Conservation (phyloP, 1,140 invertebrate species). For the Sitobion miscanthi region DNA sequence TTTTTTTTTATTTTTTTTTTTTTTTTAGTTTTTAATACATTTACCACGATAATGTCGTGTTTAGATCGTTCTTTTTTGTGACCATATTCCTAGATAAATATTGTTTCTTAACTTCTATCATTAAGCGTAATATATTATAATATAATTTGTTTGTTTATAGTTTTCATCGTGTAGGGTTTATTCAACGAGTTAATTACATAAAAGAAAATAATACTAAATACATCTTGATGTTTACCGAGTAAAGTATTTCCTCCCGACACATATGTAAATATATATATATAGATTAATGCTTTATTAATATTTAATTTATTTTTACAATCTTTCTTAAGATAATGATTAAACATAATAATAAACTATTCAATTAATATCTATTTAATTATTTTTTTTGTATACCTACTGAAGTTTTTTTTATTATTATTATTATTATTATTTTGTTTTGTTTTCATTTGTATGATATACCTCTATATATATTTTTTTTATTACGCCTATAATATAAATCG, state of each 20-base stretch:
- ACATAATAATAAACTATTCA: conserved; percentile 26
- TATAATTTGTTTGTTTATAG: background rate
- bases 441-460: conserved; percentile 36
- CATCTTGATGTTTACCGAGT: conserved; percentile 41
- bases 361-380: background rate
- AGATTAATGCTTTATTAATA: conserved; percentile 51
- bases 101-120: conserved; percentile 34
- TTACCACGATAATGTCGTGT: conserved; percentile 15
- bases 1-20: background rate
- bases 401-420: conserved; percentile 17
- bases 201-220: background rate
- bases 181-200: background rate
- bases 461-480: conserved; percentile 13
- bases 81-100: conserved; percentile 19
- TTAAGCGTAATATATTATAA: conserved; percentile 10
- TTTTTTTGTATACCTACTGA: conserved; percentile 20
- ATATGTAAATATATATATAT: conserved; percentile 24
- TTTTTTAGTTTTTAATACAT: conserved; percentile 30
- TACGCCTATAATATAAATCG: background rate
- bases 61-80: conserved; percentile 29
- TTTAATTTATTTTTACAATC: conserved; percentile 48
- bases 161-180: background rate
- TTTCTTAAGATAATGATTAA: conserved; percentile 42
- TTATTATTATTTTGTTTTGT: conserved; percentile 37
- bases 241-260: conserved; percentile 21